Conservation (phyloP, 2,113 vertebrate species). For the Lota lota region DNA sequence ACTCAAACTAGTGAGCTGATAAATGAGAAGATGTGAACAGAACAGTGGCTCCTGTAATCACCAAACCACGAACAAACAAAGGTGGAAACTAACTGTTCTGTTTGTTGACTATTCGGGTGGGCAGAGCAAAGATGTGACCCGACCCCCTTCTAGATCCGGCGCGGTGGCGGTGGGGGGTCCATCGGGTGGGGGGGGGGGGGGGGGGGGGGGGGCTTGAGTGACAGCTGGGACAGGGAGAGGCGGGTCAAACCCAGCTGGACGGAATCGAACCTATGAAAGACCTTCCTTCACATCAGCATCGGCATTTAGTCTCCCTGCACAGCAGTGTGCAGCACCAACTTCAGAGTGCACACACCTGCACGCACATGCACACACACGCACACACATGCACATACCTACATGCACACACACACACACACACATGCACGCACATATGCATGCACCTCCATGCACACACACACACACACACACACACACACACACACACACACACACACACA, state of each 20-base stretch:
- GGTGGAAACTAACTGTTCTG: no score
- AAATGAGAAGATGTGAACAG: no score
- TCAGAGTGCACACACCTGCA: slow-evolving; percentile 20
- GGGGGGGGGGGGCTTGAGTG: no score
- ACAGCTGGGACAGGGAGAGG: no score
- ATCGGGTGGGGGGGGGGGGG: no score
- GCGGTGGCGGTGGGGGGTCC: no score
- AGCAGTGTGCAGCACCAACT: slow-evolving; percentile 21
- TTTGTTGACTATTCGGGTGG: no score
- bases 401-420: slow-evolving; percentile 16
- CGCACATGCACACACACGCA: slow-evolving; percentile 40
- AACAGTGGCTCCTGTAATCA: no score
- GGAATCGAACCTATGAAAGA: slow-evolving; percentile 54
- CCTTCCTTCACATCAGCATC: slow-evolving; percentile 42
- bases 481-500: neutral
- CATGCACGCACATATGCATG: slow-evolving; percentile 21
- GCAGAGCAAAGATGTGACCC: no score
- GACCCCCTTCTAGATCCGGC: no score
- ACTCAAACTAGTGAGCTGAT: no score
- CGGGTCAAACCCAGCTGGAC: slow-evolving; percentile 55
- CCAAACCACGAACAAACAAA: no score
- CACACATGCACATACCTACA: slow-evolving; percentile 1
- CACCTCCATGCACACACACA: slow-evolving; percentile 3
- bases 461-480: slow-evolving; percentile 28
- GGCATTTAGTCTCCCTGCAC: slow-evolving; percentile 47